Base-by-base conservation (phyloP, 2,113 vertebrate species). In the Thalassarche chlororhynchos region DNA sequence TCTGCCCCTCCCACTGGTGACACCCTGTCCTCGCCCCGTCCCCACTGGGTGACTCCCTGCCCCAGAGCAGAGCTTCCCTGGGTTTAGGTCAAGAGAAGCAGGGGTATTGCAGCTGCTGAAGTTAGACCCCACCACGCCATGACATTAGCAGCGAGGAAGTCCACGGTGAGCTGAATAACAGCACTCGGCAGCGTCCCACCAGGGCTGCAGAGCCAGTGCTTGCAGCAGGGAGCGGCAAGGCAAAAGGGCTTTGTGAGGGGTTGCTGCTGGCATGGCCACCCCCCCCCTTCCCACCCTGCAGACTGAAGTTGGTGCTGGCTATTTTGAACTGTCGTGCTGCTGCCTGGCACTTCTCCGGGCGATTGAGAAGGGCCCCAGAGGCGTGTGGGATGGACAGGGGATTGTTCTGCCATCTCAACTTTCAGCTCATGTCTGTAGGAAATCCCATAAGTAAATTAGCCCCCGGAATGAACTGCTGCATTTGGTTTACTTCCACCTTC, bases 161-260 rank as follows among this genome's bases (percentile, higher is more conserved):
- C n/a, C 10, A 2, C 1, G 4, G 31, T 16, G 55, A 89, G 54
- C 17, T 69, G 54, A 57, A 17, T 32, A 71, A 32, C 0, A 10
- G 31, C 3, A 3, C 36, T 6, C 0, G 6, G n/a, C 15, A 40
- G 42, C 2, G 6, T 57, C 25, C 21, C 25, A 14, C 8, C 2
- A 1, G 25, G 34, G 24, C 60, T n/a, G 18, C 32, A 55, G 40
- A 62, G 21, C 31, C 55, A 36, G 21, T 6, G 51, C 32, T 83
- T 32, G 36, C 51, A 81, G 34, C 34, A 31, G 14, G 10, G 31
- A 46, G 21, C 0, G 2, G 20, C 8, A 29, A 65, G 64, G 21
- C 7, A 46, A 47, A 46, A 44, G 26, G 7, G 29, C 18, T 77
- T 47, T 25, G 21, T 42, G 80, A 36, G 46, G 21, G 38, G 14